phyloP scores from a whole-genome alignment of 2,888 invertebrate genomes.

The Ormyrus thymus region DNA sequence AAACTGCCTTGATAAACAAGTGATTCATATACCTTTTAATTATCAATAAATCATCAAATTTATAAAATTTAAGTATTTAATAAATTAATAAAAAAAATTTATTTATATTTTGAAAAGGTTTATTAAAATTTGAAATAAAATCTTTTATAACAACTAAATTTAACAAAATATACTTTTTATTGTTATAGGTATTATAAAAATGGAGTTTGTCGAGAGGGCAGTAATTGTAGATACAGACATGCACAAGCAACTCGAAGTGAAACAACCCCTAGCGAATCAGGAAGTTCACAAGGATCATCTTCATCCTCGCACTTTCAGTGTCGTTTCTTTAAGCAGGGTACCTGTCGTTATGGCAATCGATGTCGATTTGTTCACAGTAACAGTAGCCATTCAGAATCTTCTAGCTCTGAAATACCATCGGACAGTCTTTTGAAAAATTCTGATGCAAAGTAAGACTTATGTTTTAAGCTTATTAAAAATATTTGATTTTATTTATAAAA shows the following conservation, averaged over 20 bases:
- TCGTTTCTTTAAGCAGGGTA: conserved; percentile 70
- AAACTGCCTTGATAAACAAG: no score
- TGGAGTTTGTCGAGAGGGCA: conserved; percentile 71
- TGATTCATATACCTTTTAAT: no score
- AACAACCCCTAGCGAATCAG: conserved; percentile 57
- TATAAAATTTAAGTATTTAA: no score
- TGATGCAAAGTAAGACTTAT: conserved; percentile 56
- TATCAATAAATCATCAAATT: no score
- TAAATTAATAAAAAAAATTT: background rate
- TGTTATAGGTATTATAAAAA: conserved; percentile 70
- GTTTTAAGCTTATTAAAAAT: background rate
- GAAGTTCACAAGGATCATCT: conserved; percentile 53
- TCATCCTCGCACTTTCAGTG: conserved; percentile 60
- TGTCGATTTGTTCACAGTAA: conserved; percentile 68
- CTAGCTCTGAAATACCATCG: conserved; percentile 59
- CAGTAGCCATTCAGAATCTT: conserved; percentile 59
- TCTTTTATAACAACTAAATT: conserved; percentile 6
- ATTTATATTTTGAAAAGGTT: background rate
- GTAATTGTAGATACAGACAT: conserved; percentile 70
- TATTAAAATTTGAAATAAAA: background rate
- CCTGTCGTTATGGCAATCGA: conserved; percentile 68
- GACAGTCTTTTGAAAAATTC: conserved; percentile 41
- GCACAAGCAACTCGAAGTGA: conserved; percentile 62
- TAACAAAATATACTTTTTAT: conserved; percentile 17
- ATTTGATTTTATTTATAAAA: background rate